Evolutionary conservation across 2,797 vertebrate genomes (phyloP).

Genomic region (Liasis olivaceus): DNA sequence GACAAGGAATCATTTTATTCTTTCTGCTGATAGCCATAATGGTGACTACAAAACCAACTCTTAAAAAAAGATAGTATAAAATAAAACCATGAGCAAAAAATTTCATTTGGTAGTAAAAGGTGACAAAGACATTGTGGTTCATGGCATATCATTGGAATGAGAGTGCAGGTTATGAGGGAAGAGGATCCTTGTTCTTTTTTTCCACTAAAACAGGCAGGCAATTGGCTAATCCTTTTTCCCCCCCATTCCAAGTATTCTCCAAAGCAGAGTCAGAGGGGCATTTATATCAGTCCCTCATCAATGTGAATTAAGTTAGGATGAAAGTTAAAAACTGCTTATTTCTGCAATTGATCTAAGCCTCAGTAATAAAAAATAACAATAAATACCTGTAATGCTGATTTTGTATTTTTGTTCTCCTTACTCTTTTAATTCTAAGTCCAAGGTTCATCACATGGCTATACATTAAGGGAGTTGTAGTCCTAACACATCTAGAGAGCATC

Average conservation of each 20-base stretch:
- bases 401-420: not conserved
- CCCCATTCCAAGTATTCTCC: not conserved
- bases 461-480: not conserved
- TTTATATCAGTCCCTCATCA: not conserved
- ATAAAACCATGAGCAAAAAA: slow-evolving; percentile 32
- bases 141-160: not conserved
- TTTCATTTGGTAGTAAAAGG: slow-evolving; percentile 15
- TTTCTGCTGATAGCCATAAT: slow-evolving; percentile 61
- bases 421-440: not conserved
- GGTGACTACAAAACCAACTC: slow-evolving; percentile 58
- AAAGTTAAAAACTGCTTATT: not conserved
- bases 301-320: not conserved
- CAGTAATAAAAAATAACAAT: not conserved
- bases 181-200: not conserved
- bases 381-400: not conserved
- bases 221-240: not conserved
- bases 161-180: not conserved
- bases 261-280: not conserved
- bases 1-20: slow-evolving; percentile 51
- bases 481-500: not conserved
- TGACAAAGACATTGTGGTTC: not conserved
- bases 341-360: not conserved
- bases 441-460: not conserved
- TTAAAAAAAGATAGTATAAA: slow-evolving; percentile 28
- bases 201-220: not conserved